Conservation (phyloP, 1,140 invertebrate species). For the Atta texana region DNA sequence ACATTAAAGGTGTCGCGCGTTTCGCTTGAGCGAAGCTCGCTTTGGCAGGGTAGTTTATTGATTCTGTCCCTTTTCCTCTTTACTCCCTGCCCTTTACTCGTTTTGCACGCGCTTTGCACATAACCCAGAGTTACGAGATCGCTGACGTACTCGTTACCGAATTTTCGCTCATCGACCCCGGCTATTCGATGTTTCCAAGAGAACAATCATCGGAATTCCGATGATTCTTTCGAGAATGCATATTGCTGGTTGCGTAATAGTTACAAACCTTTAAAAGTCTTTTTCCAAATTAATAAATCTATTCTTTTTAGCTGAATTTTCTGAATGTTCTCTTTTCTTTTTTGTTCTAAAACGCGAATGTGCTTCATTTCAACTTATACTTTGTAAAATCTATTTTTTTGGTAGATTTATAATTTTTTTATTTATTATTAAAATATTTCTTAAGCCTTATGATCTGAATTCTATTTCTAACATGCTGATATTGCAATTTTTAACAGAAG, state of each 20-base stretch:
- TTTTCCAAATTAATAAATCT: neutral
- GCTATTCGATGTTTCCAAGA: slow-evolving; percentile 16
- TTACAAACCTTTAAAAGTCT: neutral
- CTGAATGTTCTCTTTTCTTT: neutral
- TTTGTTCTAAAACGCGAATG: neutral
- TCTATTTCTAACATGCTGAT: neutral
- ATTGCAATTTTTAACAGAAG: neutral
- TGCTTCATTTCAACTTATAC: neutral
- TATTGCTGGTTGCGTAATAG: neutral
- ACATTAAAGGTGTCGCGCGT: slow-evolving; percentile 48
- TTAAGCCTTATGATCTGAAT: neutral
- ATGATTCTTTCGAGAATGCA: neutral
- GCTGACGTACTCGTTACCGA: slow-evolving; percentile 55
- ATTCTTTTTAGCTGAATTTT: neutral
- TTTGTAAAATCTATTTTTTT: neutral
- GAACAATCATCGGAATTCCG: slow-evolving; percentile 15
- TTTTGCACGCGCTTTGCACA: slow-evolving; percentile 54
- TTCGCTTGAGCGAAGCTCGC: slow-evolving; percentile 46
- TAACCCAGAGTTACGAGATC: slow-evolving; percentile 52
- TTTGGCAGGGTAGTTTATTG: slow-evolving; percentile 46
- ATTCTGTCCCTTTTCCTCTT: slow-evolving; percentile 52
- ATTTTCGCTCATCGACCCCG: slow-evolving; percentile 41
- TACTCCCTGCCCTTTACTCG: slow-evolving; percentile 52
- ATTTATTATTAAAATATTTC: neutral
- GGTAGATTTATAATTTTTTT: neutral